Evolutionary conservation across 1,140 invertebrate genomes (phyloP), one percentile per base, ranked within the genome.

Genomic region (Tribolium madens): DNA sequence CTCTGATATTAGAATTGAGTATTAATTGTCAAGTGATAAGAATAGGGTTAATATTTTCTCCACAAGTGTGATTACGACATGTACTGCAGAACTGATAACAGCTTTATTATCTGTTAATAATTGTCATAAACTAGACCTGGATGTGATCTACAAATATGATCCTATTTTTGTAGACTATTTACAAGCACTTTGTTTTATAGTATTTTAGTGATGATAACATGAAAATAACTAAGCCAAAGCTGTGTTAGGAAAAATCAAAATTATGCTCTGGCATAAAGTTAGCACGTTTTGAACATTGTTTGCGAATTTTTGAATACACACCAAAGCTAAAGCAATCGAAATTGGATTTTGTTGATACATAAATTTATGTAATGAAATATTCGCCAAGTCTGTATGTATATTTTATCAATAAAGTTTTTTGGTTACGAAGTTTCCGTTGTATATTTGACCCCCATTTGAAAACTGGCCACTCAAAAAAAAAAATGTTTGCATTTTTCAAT

Each of bases 141-240:
- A 64, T 64, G 57, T 64, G 57, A 64, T 64, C 57, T 64, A 64
- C 57, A 64, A 64, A 64, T 64, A 64, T 64, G 57, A 64, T 64
- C 57, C 57, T 64, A 64, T 64, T 64, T 64, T 64, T 64, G 57
- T 64, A 64, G 57, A 64, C 57, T 36, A 64, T 64, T 64, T 64
- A 64, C 57, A 64, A 64, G 57, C 57, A 64, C 57, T 15, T 64
- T 64, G 57, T 64, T 64, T 64, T 64, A 10, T 64, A 64, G 57
- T 64, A 64, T 64, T 64, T 13, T 64, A 33, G 26, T 4, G n/a
- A 60, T 21, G 4, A 33, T 64, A 26, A 64, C 21, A 26, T 4
- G 21, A 26, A 26, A 21, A 26, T 4, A 64, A 31, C 21, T 33
- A 64, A 13, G 57, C 57, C 57, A 64, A 64, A 33, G 17, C 21